Evolutionary conservation across 2,797 vertebrate species (phyloP).

Genomic region (Anguilla anguilla): DNA sequence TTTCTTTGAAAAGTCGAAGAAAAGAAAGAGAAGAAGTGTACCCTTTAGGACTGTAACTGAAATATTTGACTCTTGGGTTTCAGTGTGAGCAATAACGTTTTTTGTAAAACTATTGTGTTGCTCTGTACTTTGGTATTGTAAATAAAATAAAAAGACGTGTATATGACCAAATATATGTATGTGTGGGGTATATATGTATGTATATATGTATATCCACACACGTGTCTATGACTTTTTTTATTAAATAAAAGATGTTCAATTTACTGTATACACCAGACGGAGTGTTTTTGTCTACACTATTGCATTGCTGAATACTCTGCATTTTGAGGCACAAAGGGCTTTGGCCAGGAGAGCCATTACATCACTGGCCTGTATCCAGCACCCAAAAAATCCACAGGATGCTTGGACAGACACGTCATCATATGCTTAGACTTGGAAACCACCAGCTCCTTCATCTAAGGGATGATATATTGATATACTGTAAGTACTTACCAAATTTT

Average conservation of each 20-base stretch:
- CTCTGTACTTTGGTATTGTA: conserved; percentile 26
- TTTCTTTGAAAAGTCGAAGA: neutral
- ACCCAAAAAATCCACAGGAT: neutral
- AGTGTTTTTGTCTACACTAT: conserved; percentile 13
- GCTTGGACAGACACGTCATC: neutral
- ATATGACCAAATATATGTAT: conserved; percentile 46
- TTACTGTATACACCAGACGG: conserved; percentile 8
- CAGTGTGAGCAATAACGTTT: conserved; percentile 29
- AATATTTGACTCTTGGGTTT: conserved; percentile 6
- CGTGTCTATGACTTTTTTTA: conserved; percentile 44
- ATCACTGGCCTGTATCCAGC: neutral
- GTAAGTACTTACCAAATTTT: neutral
- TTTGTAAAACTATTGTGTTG: conserved; percentile 27
- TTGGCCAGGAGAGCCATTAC: neutral
- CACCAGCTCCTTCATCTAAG: neutral
- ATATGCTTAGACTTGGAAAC: neutral
- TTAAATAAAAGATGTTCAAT: conserved; percentile 42
- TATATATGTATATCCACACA: neutral
- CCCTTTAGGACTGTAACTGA: conserved; percentile 7
- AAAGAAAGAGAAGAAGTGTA: neutral
- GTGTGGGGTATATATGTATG: neutral
- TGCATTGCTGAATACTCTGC: neutral
- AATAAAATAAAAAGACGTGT: conserved; percentile 41
- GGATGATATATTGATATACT: neutral
- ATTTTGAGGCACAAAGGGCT: neutral